Conservation (phyloP, 2,113 vertebrate species). For the Caranx ignobilis region DNA sequence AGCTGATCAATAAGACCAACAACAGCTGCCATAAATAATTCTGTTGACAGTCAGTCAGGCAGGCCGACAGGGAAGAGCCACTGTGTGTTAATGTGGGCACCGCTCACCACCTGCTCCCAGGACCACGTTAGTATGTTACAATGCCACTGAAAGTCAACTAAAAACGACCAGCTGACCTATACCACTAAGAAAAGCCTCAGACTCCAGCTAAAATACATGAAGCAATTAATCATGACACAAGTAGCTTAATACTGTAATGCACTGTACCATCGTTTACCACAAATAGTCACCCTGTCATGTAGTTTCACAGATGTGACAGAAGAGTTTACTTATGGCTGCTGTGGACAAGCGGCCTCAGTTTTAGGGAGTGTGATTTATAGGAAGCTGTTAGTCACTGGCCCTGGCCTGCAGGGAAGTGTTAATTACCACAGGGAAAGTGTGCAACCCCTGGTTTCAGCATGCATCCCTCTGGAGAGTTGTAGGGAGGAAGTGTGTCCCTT, state of each 20-base stretch:
- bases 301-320: constrained; percentile 7
- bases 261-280: neutral
- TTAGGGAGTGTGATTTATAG: constrained; percentile 59
- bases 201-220: neutral
- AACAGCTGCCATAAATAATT: constrained; percentile 47
- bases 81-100: constrained; percentile 22
- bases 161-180: constrained; percentile 13
- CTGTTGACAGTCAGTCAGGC: constrained; percentile 34
- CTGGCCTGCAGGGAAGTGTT: constrained; percentile 56
- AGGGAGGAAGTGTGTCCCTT: constrained; percentile 38
- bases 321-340: neutral
- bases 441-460: constrained; percentile 5
- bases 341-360: constrained; percentile 34
- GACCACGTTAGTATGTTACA: constrained; percentile 9
- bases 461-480: constrained; percentile 26
- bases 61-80: constrained; percentile 34
- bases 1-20: neutral
- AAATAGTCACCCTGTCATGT: neutral
- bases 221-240: neutral
- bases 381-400: constrained; percentile 47
- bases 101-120: constrained; percentile 43
- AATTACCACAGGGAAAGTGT: constrained; percentile 61
- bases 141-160: constrained; percentile 33
- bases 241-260: neutral
- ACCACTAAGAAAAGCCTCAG: constrained; percentile 7